phyloP scores from a whole-genome alignment of 2,113 vertebrate genomes.

The Catharus bicknelli region DNA sequence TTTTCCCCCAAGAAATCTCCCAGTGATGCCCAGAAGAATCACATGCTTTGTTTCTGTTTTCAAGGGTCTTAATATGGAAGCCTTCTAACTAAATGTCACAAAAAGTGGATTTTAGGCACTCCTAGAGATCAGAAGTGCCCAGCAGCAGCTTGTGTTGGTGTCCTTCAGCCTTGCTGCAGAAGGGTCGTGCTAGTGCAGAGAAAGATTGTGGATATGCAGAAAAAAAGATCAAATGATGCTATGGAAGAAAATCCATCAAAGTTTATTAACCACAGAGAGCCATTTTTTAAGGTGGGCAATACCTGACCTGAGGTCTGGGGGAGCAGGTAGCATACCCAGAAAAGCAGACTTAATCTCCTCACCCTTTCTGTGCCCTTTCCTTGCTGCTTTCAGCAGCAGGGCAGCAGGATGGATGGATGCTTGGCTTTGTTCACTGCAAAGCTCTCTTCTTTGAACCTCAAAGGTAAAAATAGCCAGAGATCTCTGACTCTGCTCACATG shows the following conservation, averaged over 20 bases:
- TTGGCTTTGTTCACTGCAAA: conserved; percentile 20
- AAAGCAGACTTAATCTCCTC: not conserved
- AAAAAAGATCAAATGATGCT: not conserved
- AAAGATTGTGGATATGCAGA: not conserved
- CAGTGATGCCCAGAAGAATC: not conserved
- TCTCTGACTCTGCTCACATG: not conserved
- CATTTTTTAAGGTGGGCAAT: not conserved
- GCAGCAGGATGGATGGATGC: not conserved
- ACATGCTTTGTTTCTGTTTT: not conserved
- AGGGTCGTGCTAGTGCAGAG: rapidly evolving
- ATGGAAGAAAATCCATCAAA: not conserved
- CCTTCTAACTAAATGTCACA: not conserved
- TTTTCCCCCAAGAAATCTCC: not conserved
- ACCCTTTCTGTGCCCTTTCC: not conserved
- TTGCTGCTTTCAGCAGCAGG: not conserved
- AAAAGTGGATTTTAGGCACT: not conserved
- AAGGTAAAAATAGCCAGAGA: conserved; percentile 7
- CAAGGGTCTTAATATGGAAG: not conserved
- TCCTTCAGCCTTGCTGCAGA: not conserved
- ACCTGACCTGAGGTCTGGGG: not conserved
- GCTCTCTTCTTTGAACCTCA: conserved; percentile 20
- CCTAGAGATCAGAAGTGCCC: not conserved
- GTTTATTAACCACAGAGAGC: not conserved
- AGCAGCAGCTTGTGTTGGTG: not conserved
- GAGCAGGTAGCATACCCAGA: not conserved